phyloP scores from a whole-genome alignment of 2,888 invertebrate genomes.

The Phragmatobia fuliginosa region DNA sequence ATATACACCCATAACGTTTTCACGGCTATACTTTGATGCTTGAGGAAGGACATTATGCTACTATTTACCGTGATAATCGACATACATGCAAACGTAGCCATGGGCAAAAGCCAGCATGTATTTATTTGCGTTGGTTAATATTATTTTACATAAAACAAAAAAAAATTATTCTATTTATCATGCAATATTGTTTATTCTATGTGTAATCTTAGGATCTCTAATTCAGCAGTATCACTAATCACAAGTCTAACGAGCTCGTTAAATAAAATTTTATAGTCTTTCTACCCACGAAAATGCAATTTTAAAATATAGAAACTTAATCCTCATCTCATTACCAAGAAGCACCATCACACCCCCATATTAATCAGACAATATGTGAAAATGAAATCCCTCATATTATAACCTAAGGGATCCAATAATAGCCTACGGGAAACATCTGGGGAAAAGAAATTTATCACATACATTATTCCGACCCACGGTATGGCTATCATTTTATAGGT shows the following conservation, averaged over 20 bases:
- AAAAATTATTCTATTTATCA: neutral
- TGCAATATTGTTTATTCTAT: neutral
- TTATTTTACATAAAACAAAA: neutral
- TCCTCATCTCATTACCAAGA: conserved; percentile 42
- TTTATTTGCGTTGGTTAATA: neutral
- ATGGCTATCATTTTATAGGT: conserved; percentile 18
- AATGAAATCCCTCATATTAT: conserved; percentile 78
- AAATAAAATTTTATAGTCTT: neutral
- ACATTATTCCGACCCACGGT: conserved; percentile 32
- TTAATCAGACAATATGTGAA: conserved; percentile 71
- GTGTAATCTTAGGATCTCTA: neutral
- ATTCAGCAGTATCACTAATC: neutral
- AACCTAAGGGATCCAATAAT: conserved; percentile 79
- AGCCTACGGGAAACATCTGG: conserved; percentile 73
- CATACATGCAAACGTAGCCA: no score
- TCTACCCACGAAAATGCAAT: neutral
- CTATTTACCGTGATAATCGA: no score
- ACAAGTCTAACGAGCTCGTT: neutral
- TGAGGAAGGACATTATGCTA: no score
- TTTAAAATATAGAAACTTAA: conserved; percentile 20
- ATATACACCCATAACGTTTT: no score
- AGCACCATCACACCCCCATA: conserved; percentile 50
- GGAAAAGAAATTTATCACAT: conserved; percentile 75
- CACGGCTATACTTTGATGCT: no score
- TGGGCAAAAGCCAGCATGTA: no score